A percentile compares a stretch with the other conserved stretches of the same genome.
These are phyloP conservation scores for Chaetura pelagica DNA, from an alignment of 2,113 vertebrate species.

Conservation along the genomic window DNA sequence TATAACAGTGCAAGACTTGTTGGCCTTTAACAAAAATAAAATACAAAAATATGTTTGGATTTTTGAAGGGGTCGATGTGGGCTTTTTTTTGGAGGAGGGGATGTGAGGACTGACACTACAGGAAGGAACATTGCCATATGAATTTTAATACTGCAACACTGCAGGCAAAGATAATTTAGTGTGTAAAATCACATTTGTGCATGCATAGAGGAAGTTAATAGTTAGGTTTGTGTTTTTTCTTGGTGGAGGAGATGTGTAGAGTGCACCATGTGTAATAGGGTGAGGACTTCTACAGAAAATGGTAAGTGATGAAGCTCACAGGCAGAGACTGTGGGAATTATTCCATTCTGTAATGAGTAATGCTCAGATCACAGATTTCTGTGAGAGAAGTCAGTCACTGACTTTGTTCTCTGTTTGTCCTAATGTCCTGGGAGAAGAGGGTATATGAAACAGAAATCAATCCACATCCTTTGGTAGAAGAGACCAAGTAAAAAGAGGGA, in stretches of 20 bases:
- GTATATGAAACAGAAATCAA: not conserved
- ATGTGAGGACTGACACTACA: not conserved
- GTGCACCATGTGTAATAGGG: not conserved
- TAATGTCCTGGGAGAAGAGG: not conserved
- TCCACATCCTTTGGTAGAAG: not conserved
- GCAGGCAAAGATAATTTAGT: not conserved
- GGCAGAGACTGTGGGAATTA: not conserved
- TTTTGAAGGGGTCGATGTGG: rapidly evolving
- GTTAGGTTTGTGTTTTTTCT: rapidly evolving
- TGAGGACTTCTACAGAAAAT: not conserved
- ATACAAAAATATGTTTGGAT: not conserved
- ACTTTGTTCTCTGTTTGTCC: not conserved
- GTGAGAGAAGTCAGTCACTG: not conserved
- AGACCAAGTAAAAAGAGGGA: not conserved
- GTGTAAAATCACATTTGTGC: not conserved
- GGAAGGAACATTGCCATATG: not conserved
- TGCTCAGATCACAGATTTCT: not conserved
- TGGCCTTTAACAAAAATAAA: not conserved
- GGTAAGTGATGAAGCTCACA: not conserved
- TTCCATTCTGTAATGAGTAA: not conserved
- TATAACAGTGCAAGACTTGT: not conserved
- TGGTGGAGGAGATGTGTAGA: not conserved
- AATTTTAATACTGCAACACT: not conserved
- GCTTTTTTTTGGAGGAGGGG: rapidly evolving
- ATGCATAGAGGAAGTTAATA: not conserved